phyloP scores from a whole-genome alignment of 2,888 invertebrate species.

The Drosophila merina region DNA sequence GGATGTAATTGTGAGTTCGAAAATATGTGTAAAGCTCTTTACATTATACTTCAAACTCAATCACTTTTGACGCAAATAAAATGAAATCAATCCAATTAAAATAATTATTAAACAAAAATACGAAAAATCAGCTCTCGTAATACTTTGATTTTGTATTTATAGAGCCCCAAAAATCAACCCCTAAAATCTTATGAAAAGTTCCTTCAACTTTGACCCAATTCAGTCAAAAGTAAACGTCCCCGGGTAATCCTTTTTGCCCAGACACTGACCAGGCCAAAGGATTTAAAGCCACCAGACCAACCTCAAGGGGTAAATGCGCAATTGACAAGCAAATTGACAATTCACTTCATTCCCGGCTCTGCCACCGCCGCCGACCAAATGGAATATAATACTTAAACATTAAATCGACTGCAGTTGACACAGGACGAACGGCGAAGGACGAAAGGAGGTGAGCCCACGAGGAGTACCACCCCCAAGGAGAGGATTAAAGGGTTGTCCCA shows the following conservation, averaged over 20 bases:
- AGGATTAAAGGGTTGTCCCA: slow-evolving; percentile 35
- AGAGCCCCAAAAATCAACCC: slow-evolving; percentile 2
- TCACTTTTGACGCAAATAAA: not conserved
- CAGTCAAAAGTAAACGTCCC: not conserved
- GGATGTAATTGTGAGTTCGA: not conserved
- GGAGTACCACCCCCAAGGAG: slow-evolving; percentile 2
- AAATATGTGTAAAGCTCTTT: not conserved
- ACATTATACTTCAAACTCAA: not conserved
- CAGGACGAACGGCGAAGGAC: not conserved
- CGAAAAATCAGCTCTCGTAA: too few species aligned
- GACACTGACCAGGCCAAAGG: slow-evolving; percentile 7
- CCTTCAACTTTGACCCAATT: slow-evolving; percentile 38
- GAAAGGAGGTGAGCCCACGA: too few species aligned
- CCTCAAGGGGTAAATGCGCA: slow-evolving; percentile 36
- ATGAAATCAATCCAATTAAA: not conserved
- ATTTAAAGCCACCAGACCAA: slow-evolving; percentile 25
- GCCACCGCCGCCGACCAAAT: slow-evolving; percentile 47
- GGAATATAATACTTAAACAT: slow-evolving; percentile 44
- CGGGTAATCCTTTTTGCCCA: slow-evolving; percentile 15
- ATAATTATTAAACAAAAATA: not conserved
- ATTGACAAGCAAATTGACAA: slow-evolving; percentile 75
- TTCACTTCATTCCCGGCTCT: slow-evolving; percentile 65
- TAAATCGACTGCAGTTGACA: slow-evolving; percentile 33
- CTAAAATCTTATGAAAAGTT: slow-evolving; percentile 17
- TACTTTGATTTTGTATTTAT: too few species aligned